Base-by-base conservation (phyloP, 64 coral and sea anemone genomes). In the Montipora efflorescens region DNA sequence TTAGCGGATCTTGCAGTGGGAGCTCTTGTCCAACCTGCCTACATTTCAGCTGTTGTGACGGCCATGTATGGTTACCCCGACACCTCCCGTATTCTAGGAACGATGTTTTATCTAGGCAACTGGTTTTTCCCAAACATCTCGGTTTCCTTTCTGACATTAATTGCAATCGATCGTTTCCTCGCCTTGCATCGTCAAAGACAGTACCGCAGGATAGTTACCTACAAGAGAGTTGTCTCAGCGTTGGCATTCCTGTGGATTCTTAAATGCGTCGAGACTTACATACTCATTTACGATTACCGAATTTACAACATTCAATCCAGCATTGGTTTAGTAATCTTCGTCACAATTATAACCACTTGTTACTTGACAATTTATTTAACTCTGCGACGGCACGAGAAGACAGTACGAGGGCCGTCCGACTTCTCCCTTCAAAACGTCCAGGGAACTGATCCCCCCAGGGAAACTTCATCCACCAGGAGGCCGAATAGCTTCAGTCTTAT, bases 161-260 rank as follows among this genome's bases (percentile, higher is more conserved):
- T 86, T 21, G 82, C 82, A 43, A 67, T 86, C 13, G 82, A 86
- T 86, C 82, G 82, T 22, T 86, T 86, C 47, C 82, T 86, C 3
- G 82, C 59, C 6, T 50, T 86, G 9, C 82, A 86, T 50, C 8
- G 70, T 20, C 61, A 12, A 19, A 4, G 1, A 0, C 44, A 64
- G 8, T 86, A 86, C 16, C 82, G 82, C 4, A 86, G 47, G 7
- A 8, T 86, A 36, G 64, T 51, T 4, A 86, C 46, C 0, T 12
- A 12, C 36, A 86, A 72, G 10, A 86, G 46, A 70, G 62, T 51
- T 86, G 45, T 71, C 18, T 18, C 3, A 13, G 3, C 10, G 1
- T 47, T 86, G 16, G 18, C 21, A 15, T 49, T 71, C 36, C 3
- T 86, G 1, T 86, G 82, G 82, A 0, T 71, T 1, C 2, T 21